phyloP scores from a whole-genome alignment of 2,888 invertebrate species.

The Himalopsyche tibetana region DNA sequence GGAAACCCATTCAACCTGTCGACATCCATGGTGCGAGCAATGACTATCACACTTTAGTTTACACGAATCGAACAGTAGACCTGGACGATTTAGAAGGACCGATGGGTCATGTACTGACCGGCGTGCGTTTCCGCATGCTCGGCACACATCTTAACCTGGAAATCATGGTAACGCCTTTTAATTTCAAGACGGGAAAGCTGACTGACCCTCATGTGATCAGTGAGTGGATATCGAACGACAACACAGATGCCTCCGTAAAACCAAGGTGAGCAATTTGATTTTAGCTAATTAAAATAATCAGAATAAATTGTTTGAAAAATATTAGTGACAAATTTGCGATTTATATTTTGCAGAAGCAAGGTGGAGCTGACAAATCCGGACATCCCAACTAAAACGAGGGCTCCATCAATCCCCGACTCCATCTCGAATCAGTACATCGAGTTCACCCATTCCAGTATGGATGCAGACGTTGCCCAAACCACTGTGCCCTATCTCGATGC shows the following conservation, averaged over 20 bases:
- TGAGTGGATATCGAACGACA: conserved; percentile 90
- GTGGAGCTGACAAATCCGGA: conserved; percentile 80
- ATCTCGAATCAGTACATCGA: conserved; percentile 82
- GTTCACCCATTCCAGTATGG: conserved; percentile 83
- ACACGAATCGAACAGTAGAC: conserved; percentile 87
- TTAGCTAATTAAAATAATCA: no score
- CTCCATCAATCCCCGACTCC: conserved; percentile 78
- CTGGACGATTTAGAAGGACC: conserved; percentile 86
- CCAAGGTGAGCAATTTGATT: conserved; percentile 76
- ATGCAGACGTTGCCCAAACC: conserved; percentile 87
- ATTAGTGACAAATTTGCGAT: no score
- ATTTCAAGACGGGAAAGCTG: conserved; percentile 85
- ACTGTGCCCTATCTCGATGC: conserved; percentile 90
- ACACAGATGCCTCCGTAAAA: conserved; percentile 82
- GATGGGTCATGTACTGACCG: conserved; percentile 84
- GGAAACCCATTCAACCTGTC: conserved; percentile 72
- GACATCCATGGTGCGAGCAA: conserved; percentile 69
- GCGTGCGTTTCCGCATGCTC: conserved; percentile 83
- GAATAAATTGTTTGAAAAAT: no score
- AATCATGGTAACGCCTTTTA: conserved; percentile 86
- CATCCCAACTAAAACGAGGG: conserved; percentile 78
- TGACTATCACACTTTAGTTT: conserved; percentile 87
- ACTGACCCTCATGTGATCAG: conserved; percentile 79
- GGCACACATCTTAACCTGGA: conserved; percentile 91
- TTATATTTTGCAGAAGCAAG: conserved; percentile 73